Conservation (phyloP, 1,140 invertebrate genomes). For the Spodoptera frugiperda region DNA sequence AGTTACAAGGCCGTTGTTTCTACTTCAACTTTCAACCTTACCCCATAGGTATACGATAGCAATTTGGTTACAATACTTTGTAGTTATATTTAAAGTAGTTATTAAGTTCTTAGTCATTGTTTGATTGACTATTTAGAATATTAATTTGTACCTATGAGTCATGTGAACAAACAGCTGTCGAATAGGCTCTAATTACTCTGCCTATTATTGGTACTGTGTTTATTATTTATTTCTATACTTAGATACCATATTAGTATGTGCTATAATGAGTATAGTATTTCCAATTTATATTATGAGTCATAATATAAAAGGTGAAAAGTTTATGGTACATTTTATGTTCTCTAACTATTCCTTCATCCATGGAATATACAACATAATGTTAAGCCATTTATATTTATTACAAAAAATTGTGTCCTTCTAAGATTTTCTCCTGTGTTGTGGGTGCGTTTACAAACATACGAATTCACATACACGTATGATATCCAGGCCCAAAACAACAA, state of each 20-base stretch:
- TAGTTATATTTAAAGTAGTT: constrained; percentile 6
- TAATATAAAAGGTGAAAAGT: too few relatives aligned
- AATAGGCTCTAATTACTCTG: background rate
- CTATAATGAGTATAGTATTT: too few relatives aligned
- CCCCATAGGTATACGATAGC: background rate
- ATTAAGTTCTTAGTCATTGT: constrained; percentile 25
- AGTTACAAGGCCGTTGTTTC: background rate
- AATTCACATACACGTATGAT: too few relatives aligned
- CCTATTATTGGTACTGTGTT: background rate
- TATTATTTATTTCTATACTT: background rate
- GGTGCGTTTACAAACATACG: too few relatives aligned
- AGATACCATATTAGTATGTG: background rate
- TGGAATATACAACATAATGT: too few relatives aligned
- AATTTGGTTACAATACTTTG: background rate
- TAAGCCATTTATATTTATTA: too few relatives aligned
- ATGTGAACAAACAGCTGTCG: constrained; percentile 12
- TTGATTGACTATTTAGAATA: constrained; percentile 33
- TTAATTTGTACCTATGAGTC: constrained; percentile 24
- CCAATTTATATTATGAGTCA: too few relatives aligned
- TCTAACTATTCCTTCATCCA: too few relatives aligned
- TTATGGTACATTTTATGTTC: too few relatives aligned
- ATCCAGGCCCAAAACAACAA: too few relatives aligned
- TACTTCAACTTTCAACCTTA: constrained; percentile 5
- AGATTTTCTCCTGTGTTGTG: too few relatives aligned
- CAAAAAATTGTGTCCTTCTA: too few relatives aligned